Conservation (phyloP, 2,113 vertebrate genomes). For the Phalacrocorax carbo region DNA sequence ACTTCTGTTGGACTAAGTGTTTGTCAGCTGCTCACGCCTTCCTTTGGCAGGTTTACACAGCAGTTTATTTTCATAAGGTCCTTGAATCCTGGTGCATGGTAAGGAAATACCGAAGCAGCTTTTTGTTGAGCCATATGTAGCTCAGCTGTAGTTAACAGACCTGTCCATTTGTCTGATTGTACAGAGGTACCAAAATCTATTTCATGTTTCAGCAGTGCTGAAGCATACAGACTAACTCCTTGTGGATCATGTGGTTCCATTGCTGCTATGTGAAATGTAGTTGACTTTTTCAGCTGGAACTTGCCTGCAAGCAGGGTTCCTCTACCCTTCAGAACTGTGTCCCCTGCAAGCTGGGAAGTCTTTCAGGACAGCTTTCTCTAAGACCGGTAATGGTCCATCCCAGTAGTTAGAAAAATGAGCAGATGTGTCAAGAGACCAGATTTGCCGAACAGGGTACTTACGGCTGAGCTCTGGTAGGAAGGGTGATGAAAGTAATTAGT, state of each 20-base stretch:
- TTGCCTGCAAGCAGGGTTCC: background rate
- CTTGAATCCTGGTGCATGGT: background rate
- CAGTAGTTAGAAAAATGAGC: background rate
- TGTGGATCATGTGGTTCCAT: fast-evolving
- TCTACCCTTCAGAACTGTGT: background rate
- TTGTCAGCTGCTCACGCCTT: background rate
- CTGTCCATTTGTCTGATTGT: background rate
- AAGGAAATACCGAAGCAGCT: background rate
- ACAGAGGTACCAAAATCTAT: background rate
- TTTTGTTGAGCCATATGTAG: background rate
- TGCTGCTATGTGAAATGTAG: background rate
- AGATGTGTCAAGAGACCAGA: background rate
- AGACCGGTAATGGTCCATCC: background rate
- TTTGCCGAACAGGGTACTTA: background rate
- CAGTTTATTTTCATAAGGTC: background rate
- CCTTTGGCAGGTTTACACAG: background rate
- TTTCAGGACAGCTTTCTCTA: background rate
- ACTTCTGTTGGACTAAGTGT: background rate
- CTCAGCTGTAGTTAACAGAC: background rate
- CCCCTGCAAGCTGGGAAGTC: background rate
- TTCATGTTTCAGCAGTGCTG: background rate
- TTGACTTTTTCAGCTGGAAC: background rate
- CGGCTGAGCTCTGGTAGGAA: background rate
- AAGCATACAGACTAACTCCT: background rate
- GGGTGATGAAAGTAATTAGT: background rate